Conservation (phyloP, 2,888 invertebrate species). For the Chrysolina americana region DNA sequence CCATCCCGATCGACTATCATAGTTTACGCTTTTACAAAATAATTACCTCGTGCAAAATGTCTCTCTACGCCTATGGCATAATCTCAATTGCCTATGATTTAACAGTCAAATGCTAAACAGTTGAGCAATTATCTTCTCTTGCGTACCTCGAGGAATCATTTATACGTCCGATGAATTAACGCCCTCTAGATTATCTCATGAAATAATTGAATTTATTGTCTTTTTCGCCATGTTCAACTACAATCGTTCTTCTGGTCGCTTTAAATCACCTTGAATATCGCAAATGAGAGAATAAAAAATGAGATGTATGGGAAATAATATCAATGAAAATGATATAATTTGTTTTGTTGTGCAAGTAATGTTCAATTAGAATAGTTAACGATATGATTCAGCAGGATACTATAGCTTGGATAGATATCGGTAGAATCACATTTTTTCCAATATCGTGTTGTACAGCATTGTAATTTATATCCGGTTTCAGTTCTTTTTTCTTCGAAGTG, state of each 20-base stretch:
- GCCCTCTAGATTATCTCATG: slow-evolving; percentile 40
- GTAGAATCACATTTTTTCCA: not conserved
- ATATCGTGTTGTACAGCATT: not conserved
- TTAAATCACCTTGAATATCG: slow-evolving; percentile 9
- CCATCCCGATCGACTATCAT: slow-evolving; percentile 11
- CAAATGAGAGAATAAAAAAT: slow-evolving; percentile 3
- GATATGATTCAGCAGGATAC: slow-evolving; percentile 1
- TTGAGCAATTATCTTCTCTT: slow-evolving; percentile 50
- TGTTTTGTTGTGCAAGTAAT: slow-evolving; percentile 19
- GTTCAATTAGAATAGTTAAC: slow-evolving; percentile 11
- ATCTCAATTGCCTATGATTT: slow-evolving; percentile 51
- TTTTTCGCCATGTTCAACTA: slow-evolving; percentile 26
- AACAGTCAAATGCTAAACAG: slow-evolving; percentile 52
- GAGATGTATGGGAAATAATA: slow-evolving; percentile 20
- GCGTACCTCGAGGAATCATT: slow-evolving; percentile 38
- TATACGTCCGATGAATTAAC: slow-evolving; percentile 47
- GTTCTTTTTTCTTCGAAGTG: not conserved
- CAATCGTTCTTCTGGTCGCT: slow-evolving; percentile 11
- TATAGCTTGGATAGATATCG: not conserved
- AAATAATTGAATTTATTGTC: slow-evolving; percentile 41
- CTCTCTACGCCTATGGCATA: slow-evolving; percentile 36
- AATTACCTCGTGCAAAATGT: slow-evolving; percentile 28
- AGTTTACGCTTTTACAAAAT: slow-evolving; percentile 10
- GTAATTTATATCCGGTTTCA: slow-evolving; percentile 3
- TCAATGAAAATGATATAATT: slow-evolving; percentile 10